phyloP scores from a whole-genome alignment of 2,113 vertebrate genomes.

The Ciconia stormi region DNA sequence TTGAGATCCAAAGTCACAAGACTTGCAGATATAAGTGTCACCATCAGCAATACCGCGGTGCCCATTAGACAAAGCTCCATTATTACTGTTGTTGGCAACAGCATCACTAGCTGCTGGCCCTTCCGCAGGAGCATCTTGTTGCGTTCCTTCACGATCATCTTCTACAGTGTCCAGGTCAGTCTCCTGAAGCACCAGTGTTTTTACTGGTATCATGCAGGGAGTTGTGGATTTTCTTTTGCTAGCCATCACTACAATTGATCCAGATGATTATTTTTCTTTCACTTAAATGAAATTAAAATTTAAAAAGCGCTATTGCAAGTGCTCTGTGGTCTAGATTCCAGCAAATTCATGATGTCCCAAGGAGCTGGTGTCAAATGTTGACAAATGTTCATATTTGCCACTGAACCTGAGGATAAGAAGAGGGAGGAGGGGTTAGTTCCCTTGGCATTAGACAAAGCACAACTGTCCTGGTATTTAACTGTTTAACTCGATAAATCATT shows the following conservation, averaged over 20 bases:
- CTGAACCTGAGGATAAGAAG: slow-evolving; percentile 74
- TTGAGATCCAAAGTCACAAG: slow-evolving; percentile 88
- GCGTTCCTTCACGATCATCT: slow-evolving; percentile 49
- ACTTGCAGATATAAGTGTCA: slow-evolving; percentile 86
- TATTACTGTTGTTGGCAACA: slow-evolving; percentile 47
- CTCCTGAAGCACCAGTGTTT: slow-evolving; percentile 81
- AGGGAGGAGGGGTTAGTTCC: slow-evolving; percentile 35
- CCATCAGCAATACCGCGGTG: slow-evolving; percentile 71
- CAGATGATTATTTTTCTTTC: slow-evolving; percentile 26
- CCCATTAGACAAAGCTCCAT: slow-evolving; percentile 70
- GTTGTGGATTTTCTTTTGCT: slow-evolving; percentile 97
- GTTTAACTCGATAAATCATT: background rate
- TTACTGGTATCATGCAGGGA: slow-evolving; percentile 97
- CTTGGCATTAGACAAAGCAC: background rate
- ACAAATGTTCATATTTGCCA: slow-evolving; percentile 70
- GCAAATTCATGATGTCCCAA: slow-evolving; percentile 65
- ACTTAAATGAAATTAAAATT: background rate
- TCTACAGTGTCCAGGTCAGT: slow-evolving; percentile 66
- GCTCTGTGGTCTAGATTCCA: slow-evolving; percentile 50
- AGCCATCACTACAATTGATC: slow-evolving; percentile 80
- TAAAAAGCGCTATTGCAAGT: slow-evolving; percentile 60
- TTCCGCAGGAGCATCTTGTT: slow-evolving; percentile 65
- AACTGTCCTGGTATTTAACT: background rate
- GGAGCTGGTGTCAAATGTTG: slow-evolving; percentile 56
- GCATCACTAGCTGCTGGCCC: slow-evolving; percentile 61